Conservation (phyloP, 2,797 vertebrate species). For the Tapirus indicus region DNA sequence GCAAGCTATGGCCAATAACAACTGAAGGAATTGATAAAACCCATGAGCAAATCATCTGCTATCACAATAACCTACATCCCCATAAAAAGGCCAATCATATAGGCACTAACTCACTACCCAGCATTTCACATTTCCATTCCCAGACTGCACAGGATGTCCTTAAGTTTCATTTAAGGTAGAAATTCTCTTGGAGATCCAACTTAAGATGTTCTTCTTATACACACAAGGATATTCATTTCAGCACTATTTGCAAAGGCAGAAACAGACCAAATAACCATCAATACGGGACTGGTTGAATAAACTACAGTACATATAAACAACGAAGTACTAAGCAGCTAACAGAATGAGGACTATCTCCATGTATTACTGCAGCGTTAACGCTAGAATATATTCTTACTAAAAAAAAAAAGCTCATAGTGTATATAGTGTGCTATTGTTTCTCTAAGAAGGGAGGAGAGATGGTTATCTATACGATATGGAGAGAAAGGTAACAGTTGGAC, state of each 20-base stretch:
- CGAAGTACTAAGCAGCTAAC: background rate
- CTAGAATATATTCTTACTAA: background rate
- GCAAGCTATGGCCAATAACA: conserved; percentile 1
- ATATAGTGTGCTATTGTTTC: background rate
- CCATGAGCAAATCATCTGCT: background rate
- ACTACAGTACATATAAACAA: background rate
- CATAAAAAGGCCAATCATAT: background rate
- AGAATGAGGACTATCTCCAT: background rate
- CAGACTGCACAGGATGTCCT: background rate
- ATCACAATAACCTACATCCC: background rate
- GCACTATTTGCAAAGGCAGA: background rate
- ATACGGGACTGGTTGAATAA: background rate
- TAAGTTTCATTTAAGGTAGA: background rate
- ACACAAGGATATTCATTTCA: background rate
- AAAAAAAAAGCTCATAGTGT: background rate
- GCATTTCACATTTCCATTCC: conserved; percentile 32
- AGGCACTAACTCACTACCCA: background rate
- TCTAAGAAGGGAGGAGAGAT: background rate
- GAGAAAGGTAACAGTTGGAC: background rate
- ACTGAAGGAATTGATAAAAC: background rate
- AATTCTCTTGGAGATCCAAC: background rate
- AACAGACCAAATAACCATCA: background rate
- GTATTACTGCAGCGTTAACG: background rate
- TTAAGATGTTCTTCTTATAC: background rate
- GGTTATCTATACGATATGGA: background rate